Evolutionary conservation across 2,113 vertebrate genomes (phyloP).

Genomic region (Octodon degus): DNA sequence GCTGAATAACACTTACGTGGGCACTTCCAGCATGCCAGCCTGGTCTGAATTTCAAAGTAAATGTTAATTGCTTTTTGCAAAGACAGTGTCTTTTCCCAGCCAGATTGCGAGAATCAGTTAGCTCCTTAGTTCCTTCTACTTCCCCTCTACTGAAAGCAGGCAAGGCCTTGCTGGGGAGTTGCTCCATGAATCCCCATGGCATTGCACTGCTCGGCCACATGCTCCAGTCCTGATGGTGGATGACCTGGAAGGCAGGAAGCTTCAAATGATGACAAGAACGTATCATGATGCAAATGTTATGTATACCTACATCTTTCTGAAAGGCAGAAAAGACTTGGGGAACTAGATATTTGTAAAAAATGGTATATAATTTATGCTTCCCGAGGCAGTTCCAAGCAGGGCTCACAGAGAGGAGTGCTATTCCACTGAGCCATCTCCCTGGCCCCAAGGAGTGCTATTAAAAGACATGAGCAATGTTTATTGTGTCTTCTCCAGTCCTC

Average conservation of each 20-base stretch:
- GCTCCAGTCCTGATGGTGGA: background rate
- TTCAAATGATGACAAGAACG: background rate
- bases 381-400: too few relatives aligned
- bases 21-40: background rate
- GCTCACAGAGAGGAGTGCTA: background rate
- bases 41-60: background rate
- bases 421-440: too few relatives aligned
- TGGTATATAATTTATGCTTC: background rate
- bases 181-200: accelerated
- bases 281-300: background rate
- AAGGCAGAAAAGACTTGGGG: background rate
- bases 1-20: background rate
- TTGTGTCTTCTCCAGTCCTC: background rate
- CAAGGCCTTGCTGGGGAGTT: background rate
- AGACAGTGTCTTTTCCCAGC: background rate
- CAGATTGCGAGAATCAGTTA: background rate
- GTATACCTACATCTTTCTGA: background rate
- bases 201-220: accelerated
- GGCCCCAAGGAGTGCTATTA: background rate
- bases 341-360: background rate
- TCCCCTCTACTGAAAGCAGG: background rate
- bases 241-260: background rate
- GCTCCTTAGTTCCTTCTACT: accelerated
- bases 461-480: background rate
- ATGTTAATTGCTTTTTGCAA: background rate